These are phyloP conservation scores for Tringa solitaria DNA, from an alignment of 2,113 vertebrate genomes.

Conservation along the genomic window DNA sequence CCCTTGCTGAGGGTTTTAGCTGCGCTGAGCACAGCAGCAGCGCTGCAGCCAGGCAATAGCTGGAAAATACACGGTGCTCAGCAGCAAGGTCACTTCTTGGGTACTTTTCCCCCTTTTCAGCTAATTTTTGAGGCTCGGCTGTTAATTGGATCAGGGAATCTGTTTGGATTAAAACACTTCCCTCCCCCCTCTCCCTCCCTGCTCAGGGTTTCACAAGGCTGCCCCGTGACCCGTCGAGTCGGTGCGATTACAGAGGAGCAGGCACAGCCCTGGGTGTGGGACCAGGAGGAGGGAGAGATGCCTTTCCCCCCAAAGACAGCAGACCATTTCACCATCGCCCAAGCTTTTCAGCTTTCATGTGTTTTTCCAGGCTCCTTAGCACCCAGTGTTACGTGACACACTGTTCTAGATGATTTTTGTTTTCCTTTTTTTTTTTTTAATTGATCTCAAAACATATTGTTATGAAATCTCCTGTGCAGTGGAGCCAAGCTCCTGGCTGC, in stretches of 20 bases:
- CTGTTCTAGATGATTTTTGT: background rate
- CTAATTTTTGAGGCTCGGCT: background rate
- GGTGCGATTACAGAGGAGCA: background rate
- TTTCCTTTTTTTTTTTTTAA: background rate
- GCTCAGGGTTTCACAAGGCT: background rate
- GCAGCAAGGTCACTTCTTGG: background rate
- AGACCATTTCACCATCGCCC: background rate
- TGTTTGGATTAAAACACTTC: background rate
- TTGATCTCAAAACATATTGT: background rate
- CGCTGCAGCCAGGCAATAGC: no score
- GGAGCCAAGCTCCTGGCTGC: background rate
- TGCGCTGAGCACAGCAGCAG: background rate
- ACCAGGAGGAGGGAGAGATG: background rate
- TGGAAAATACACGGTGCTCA: background rate
- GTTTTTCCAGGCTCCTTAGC: background rate
- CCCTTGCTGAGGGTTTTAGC: background rate
- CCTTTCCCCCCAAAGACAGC: background rate
- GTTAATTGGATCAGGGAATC: background rate
- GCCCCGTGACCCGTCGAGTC: background rate
- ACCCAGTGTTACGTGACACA: background rate
- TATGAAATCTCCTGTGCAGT: background rate
- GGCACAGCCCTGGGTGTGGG: background rate
- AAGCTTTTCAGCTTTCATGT: background rate
- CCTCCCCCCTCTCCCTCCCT: background rate
- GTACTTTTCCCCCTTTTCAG: background rate